Base-by-base conservation (phyloP, 1,140 invertebrate species). In the Anoplophora glabripennis region DNA sequence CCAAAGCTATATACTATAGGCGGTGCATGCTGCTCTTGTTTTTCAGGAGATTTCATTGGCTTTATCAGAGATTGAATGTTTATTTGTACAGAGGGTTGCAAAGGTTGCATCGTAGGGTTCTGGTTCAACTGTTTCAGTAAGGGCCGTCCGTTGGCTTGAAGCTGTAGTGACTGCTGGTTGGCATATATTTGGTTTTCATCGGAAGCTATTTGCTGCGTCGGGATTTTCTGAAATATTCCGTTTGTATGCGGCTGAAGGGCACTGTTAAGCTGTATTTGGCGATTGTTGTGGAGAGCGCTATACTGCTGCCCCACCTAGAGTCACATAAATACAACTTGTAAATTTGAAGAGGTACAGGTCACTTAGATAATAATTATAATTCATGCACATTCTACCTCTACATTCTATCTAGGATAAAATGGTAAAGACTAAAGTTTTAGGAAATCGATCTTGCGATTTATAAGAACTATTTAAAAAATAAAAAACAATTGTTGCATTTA, bases 1-100 rank as follows among this genome's bases (percentile, higher is more conserved):
- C 71, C 68, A 47, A 76, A 75, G 57, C 70, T 73, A 51, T 76
- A 76, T 37, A 76, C 70, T 17, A 76, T 70, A 0, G 74, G 72
- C 5, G 71, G 63, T 8, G 60, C 61, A n/a, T 63, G 60, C 21
- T 66, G 64, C 51, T 67, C 64, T 15, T 63, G 59, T 51, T 69
- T 70, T 17, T 70, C 63, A 7, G 65, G 54, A 7, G 59, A 51
- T 51, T 70, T 66, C 53, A 70, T 67, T 8, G 67, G 70, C 63
- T 74, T 72, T 7, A 73, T 69, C 17, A 74, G 52, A 3, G 72
- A 71, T 40, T 73, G 70, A 17, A 72, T 68, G 36, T 72, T 72
- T 9, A 73, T 72, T 56, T 73, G 69, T n/a, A 70, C 64, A 4
- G 59, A 54, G 7, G 69, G 64, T 42, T 68, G 61, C 54, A 68